Evolutionary conservation across 2,888 invertebrate genomes (phyloP).

Genomic region (Ormyrus thymus): DNA sequence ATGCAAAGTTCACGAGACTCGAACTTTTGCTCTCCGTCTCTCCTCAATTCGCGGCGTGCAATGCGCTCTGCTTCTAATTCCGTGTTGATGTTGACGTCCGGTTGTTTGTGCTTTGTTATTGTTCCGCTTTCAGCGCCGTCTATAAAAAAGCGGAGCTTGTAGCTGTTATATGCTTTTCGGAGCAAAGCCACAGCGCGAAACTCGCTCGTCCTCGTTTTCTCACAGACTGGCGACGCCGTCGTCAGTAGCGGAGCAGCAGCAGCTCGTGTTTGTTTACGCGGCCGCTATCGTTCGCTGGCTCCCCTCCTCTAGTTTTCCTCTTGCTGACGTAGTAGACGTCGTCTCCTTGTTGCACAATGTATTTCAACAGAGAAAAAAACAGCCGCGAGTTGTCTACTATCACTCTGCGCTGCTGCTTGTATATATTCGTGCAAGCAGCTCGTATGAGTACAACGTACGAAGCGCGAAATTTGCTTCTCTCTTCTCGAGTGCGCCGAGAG

Average conservation of each 20-base stretch:
- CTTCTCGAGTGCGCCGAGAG: constrained; percentile 17
- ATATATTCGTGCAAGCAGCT: not conserved
- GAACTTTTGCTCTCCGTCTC: too few species aligned
- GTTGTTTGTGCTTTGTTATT: constrained; percentile 23
- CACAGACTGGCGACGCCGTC: constrained; percentile 8
- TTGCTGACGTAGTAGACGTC: not conserved
- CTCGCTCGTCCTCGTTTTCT: constrained; percentile 29
- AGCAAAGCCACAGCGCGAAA: not conserved
- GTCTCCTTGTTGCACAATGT: constrained; percentile 32
- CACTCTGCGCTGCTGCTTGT: not conserved
- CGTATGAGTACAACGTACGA: not conserved
- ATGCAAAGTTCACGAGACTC: not conserved
- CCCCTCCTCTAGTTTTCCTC: constrained; percentile 2
- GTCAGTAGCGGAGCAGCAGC: constrained; percentile 1
- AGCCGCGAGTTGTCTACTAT: too few species aligned
- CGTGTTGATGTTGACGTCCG: constrained; percentile 4
- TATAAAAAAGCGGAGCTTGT: not conserved
- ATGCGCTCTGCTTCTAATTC: too few species aligned
- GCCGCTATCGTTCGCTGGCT: constrained; percentile 10
- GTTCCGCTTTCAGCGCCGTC: constrained; percentile 1
- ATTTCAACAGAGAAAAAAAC: too few species aligned
- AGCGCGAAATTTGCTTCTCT: constrained; percentile 53
- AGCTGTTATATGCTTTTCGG: constrained; percentile 15
- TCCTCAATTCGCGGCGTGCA: too few species aligned
- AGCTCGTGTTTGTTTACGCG: constrained; percentile 44